phyloP scores from a whole-genome alignment of 2,888 invertebrate species.

The Apodemia duryi region DNA sequence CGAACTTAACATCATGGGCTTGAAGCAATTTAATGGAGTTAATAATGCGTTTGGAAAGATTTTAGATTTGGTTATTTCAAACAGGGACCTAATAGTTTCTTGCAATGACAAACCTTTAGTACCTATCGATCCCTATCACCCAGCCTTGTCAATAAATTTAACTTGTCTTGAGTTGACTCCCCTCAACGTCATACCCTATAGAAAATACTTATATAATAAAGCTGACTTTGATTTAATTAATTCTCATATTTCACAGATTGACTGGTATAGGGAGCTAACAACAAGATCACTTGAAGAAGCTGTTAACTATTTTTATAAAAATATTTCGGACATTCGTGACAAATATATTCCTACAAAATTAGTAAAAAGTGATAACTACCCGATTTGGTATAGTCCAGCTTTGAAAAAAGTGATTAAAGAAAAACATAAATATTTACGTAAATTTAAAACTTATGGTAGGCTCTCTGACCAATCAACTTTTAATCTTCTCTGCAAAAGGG shows the following conservation, averaged over 20 bases:
- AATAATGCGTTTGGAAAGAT: not conserved
- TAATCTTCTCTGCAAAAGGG: no score
- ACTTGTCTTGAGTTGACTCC: no score
- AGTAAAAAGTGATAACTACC: not conserved
- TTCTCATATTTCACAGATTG: not conserved
- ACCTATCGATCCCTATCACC: conserved; percentile 13
- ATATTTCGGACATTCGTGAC: not conserved
- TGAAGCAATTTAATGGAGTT: not conserved
- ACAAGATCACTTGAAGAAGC: no score
- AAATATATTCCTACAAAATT: not conserved
- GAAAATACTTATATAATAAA: conserved; percentile 1
- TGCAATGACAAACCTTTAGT: no score
- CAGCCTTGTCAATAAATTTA: not conserved
- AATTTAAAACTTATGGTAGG: no score
- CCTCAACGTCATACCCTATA: not conserved
- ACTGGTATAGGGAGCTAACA: no score
- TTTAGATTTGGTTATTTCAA: conserved; percentile 8
- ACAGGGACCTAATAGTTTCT: no score
- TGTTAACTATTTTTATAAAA: conserved; percentile 1
- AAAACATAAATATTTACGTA: conserved; percentile 1
- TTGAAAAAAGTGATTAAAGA: not conserved
- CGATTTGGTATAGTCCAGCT: not conserved
- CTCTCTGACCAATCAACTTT: no score
- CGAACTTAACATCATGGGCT: not conserved
- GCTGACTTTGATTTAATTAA: not conserved